Base-by-base conservation (phyloP, 2,888 invertebrate genomes). In the Aethes cnicana region DNA sequence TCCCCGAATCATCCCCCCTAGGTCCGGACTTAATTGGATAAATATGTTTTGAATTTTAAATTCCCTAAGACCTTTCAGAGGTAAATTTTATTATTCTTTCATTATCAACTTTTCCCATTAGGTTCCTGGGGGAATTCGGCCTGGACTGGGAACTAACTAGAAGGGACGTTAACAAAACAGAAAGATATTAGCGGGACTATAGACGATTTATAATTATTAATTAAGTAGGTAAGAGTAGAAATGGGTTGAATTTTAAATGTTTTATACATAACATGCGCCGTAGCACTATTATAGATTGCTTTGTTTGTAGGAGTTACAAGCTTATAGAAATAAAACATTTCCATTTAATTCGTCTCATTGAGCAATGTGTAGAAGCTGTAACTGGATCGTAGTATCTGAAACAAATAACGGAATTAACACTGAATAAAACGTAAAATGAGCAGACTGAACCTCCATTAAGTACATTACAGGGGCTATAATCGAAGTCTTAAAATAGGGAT, bases 331-430 rank as follows among this genome's bases (percentile, higher is more conserved):
- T n/a, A n/a, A n/a, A n/a, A n/a, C n/a, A 12, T 49, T 4, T 14
- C 11, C n/a, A 26, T 25, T 54, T 58, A 69, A 28, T 69, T 73
- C 0, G 80, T 81, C 52, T 63, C 68, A 41, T 73, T 76, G 20
- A 84, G 47, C 33, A 84, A 64, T 0, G 83, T 80, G 57, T 74
- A 84, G 53, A 83, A 84, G 42, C 82, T 84, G 65, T 83, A 84
- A 54, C 79, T 83, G 4, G 68, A 58, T 3, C 74, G 71, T 9
- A 84, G 62, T 16, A 84, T 81, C 84, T 84, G 81, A n/a, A 68
- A 71, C 42, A 52, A 58, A 47, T 54, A 39, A 70, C 59, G 25
- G 44, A 55, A 3, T n/a, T 17, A 2, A 2, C 2, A 33, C 7
- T 32, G 8, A 21, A 12, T 7, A 18, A 2, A 18, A 12, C 6